Conservation (phyloP, 2,797 vertebrate genomes). For the Catharus ustulatus region DNA sequence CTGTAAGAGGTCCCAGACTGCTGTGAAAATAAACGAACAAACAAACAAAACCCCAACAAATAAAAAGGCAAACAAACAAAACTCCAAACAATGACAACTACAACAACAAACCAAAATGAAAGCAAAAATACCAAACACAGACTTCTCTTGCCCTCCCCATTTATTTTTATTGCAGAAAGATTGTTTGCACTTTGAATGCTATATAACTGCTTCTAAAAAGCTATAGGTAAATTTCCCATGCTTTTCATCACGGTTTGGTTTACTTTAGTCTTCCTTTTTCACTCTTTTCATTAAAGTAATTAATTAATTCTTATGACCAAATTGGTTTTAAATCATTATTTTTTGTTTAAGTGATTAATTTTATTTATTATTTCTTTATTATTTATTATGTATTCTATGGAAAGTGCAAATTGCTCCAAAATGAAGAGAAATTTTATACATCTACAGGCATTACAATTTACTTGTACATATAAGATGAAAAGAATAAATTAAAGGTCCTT, state of each 20-base stretch:
- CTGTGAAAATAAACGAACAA: neutral
- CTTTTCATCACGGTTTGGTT: neutral
- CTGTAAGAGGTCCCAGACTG: neutral
- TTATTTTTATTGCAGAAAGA: neutral
- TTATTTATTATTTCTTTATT: neutral
- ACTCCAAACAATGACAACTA: too few relatives aligned
- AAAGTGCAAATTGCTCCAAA: neutral
- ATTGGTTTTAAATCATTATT: neutral
- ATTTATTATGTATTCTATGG: too few relatives aligned
- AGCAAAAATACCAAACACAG: neutral
- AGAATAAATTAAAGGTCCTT: neutral
- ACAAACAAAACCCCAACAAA: fast-evolving
- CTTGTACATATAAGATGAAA: neutral
- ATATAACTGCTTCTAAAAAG: neutral
- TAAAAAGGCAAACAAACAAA: neutral
- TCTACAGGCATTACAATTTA: neutral
- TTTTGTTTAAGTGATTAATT: neutral
- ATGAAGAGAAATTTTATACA: neutral
- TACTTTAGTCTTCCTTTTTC: neutral
- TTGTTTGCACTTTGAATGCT: neutral
- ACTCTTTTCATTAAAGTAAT: neutral
- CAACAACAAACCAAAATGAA: neutral
- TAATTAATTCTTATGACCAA: neutral
- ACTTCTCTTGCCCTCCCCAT: neutral
- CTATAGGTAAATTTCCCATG: neutral